A percentile compares a stretch with the other conserved stretches of the same genome.
Evolutionary conservation across 2,113 vertebrate species (phyloP).

Genomic region (Amphilophus citrinellus): DNA sequence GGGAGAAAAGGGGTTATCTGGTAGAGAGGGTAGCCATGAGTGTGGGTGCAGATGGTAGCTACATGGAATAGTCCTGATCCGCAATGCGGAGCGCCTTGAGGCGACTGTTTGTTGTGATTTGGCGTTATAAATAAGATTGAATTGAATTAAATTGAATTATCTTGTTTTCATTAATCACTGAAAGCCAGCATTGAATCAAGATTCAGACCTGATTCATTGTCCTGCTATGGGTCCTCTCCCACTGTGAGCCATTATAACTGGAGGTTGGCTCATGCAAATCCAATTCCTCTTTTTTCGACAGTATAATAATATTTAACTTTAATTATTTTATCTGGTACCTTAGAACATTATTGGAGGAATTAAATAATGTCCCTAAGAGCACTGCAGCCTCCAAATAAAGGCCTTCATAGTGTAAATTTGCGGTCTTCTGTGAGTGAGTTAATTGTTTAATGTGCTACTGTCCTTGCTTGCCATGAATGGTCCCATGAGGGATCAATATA

Average conservation of each 20-base stretch:
- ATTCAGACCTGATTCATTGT: background rate
- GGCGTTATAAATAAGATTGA: no score
- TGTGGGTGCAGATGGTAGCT: background rate
- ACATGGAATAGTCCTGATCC: background rate
- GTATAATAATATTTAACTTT: background rate
- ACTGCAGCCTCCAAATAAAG: rapidly evolving
- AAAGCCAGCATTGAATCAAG: background rate
- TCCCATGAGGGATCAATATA: background rate
- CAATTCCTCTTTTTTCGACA: background rate
- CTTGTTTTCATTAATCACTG: slow-evolving; percentile 2
- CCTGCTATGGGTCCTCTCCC: background rate
- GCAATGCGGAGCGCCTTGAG: no score
- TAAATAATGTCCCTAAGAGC: background rate
- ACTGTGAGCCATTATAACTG: background rate
- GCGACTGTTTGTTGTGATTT: no score
- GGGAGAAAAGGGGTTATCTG: no score
- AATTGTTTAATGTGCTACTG: background rate
- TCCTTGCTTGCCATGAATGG: rapidly evolving
- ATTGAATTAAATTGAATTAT: background rate
- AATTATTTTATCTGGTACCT: background rate
- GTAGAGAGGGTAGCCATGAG: background rate
- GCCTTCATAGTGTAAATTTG: background rate
- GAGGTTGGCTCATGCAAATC: background rate
- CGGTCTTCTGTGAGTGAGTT: background rate
- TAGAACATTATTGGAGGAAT: rapidly evolving